A percentile compares a stretch with the other conserved stretches of the same genome.
phyloP scores from a whole-genome alignment of 2,888 invertebrate genomes.

The Melieria picta region DNA sequence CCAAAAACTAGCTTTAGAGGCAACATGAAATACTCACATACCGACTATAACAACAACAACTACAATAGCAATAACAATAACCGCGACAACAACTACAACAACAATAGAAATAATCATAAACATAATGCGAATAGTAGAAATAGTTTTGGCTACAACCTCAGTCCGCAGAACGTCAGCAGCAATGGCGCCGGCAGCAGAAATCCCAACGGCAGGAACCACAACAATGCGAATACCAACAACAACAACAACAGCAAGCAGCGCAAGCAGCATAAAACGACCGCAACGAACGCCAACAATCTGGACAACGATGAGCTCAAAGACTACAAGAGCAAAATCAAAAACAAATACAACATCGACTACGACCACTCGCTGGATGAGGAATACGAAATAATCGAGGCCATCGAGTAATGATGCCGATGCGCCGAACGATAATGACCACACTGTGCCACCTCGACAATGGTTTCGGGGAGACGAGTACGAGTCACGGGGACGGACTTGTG shows the following conservation, averaged over 20 bases:
- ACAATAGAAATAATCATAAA: conserved; percentile 45
- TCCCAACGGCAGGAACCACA: conserved; percentile 34
- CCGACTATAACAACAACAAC: conserved; percentile 44
- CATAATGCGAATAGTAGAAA: conserved; percentile 49
- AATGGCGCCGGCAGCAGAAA: conserved; percentile 30
- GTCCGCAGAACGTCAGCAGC: conserved; percentile 8
- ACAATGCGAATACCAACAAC: conserved; percentile 38
- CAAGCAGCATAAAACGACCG: conserved; percentile 36
- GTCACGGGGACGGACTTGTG: too few relatives aligned
- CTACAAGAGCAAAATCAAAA: conserved; percentile 65
- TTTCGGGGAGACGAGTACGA: too few relatives aligned
- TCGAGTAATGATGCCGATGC: conserved; percentile 53
- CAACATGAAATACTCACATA: conserved; percentile 55
- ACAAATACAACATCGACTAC: conserved; percentile 66
- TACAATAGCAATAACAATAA: conserved; percentile 44
- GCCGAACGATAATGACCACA: too few relatives aligned
- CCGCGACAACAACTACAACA: conserved; percentile 45
- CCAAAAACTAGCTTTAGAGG: conserved; percentile 66
- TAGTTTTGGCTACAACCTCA: conserved; percentile 35
- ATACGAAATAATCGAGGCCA: conserved; percentile 67
- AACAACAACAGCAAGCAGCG: conserved; percentile 26
- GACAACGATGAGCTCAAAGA: conserved; percentile 61
- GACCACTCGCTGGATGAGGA: conserved; percentile 66
- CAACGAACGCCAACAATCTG: conserved; percentile 53
- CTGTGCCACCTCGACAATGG: too few relatives aligned